Conservation (phyloP, 1,140 invertebrate genomes). For the Chelonus insularis region DNA sequence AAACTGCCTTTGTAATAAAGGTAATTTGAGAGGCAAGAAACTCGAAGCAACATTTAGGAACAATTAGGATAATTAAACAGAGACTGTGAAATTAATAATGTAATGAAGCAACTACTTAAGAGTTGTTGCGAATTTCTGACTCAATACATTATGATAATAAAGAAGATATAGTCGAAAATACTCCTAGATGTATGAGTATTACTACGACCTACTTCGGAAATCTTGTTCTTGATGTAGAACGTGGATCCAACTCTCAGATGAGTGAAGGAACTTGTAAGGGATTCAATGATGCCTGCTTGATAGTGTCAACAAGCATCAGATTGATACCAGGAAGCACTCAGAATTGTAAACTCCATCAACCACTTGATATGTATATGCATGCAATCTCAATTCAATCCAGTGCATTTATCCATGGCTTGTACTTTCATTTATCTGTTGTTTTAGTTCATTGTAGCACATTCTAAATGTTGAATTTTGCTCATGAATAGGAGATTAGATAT, state of each 20-base stretch:
- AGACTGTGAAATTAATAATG: no score
- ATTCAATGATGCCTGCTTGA: not conserved
- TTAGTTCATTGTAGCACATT: no score
- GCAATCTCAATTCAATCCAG: not conserved
- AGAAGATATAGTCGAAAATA: not conserved
- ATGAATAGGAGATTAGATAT: no score
- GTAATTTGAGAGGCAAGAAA: no score
- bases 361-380: not conserved
- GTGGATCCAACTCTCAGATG: not conserved
- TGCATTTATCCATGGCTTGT: not conserved
- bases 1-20: no score
- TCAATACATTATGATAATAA: not conserved
- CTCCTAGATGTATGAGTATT: not conserved
- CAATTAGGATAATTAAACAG: no score
- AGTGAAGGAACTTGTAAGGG: not conserved
- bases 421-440: no score
- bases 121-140: not conserved
- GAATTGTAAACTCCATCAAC: not conserved
- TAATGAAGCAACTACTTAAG: no score
- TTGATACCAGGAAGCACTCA: not conserved
- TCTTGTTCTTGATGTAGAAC: not conserved
- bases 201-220: not conserved
- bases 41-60: no score
- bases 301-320: constrained; percentile 1
- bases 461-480: no score